Percentiles rank a stretch among this genome's conserved stretches.
Conservation (phyloP, 2,113 vertebrate species). For the Castor canadensis region DNA sequence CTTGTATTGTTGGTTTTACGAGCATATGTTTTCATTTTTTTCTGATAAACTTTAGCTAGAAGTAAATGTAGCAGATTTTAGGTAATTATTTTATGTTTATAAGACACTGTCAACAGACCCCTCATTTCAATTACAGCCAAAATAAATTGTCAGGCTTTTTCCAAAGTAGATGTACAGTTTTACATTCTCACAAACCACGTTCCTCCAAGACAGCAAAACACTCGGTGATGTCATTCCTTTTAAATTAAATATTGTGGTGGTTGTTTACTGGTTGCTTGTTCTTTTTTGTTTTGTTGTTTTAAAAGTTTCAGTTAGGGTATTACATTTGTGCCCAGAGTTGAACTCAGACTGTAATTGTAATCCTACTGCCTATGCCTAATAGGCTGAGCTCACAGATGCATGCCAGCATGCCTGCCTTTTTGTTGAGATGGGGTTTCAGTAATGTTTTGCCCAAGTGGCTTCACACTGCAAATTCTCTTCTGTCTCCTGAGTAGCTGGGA, state of each 20-base stretch:
- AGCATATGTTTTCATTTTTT: neutral
- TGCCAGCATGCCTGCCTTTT: too few relatives aligned
- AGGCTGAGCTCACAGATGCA: too few relatives aligned
- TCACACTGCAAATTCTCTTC: too few relatives aligned
- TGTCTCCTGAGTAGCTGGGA: too few relatives aligned
- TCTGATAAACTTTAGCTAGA: neutral
- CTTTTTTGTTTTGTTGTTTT: too few relatives aligned
- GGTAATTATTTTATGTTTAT: neutral
- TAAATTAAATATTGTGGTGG: neutral
- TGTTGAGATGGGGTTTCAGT: too few relatives aligned
- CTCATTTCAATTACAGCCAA: too few relatives aligned
- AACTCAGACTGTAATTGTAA: too few relatives aligned
- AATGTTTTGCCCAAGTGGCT: too few relatives aligned
- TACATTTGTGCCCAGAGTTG: too few relatives aligned
- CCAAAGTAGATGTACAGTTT: neutral
- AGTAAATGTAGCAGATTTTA: neutral
- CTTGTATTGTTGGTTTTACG: neutral
- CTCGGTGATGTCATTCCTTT: neutral
- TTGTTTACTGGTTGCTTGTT: neutral
- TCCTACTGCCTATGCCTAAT: too few relatives aligned
- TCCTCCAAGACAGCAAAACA: neutral
- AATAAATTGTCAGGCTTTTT: neutral
- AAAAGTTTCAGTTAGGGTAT: too few relatives aligned
- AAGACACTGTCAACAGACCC: neutral
- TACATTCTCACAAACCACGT: neutral